Conservation (phyloP, 1,140 invertebrate genomes). For the Trypoxylus dichotomus region DNA sequence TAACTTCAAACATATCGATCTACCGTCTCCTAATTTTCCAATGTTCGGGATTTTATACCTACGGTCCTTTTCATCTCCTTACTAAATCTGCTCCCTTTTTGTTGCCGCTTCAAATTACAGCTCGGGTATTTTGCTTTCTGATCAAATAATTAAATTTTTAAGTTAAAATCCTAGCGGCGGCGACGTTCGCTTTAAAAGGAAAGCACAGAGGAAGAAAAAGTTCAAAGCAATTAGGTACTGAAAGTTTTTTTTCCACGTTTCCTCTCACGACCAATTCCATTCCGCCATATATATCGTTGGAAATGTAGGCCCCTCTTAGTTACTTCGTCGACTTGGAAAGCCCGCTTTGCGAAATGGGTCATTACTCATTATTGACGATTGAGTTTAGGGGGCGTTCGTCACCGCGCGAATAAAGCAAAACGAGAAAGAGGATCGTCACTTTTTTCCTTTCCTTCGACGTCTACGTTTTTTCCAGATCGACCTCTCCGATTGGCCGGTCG, state of each 20-base stretch:
- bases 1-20: too few relatives aligned
- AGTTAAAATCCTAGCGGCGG: background rate
- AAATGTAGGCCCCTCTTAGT: background rate
- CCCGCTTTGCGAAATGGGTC: background rate
- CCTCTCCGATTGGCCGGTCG: background rate
- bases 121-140: background rate
- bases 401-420: background rate
- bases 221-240: constrained; percentile 1
- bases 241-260: background rate
- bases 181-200: background rate
- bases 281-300: background rate
- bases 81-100: too few relatives aligned
- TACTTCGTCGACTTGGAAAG: background rate
- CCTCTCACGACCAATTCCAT: background rate
- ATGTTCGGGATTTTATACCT: too few relatives aligned
- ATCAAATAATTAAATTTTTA: constrained; percentile 5
- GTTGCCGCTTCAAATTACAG: background rate
- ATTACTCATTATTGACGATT: constrained; percentile 3
- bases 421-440: background rate
- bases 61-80: too few relatives aligned
- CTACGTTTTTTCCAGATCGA: background rate
- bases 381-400: background rate
- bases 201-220: background rate
- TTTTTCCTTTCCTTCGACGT: background rate
- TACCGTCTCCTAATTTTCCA: too few relatives aligned